A percentile compares a stretch with the other conserved stretches of the same genome.
Evolutionary conservation across 2,113 vertebrate genomes (phyloP).

Genomic region (Malurus cyaneus): DNA sequence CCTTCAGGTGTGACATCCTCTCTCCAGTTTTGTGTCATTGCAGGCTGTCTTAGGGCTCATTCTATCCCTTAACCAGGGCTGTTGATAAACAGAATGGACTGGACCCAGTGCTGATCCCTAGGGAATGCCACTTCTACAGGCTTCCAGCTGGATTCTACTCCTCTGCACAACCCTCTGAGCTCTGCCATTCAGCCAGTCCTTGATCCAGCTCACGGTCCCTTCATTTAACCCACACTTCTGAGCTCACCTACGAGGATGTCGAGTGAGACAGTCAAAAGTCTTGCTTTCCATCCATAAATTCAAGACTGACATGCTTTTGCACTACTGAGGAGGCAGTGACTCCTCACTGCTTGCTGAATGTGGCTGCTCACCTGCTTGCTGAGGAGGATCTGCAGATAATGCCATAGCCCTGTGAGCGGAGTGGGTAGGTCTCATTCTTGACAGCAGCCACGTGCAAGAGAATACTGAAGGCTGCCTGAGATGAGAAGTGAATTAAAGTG

Average conservation of each 20-base stretch:
- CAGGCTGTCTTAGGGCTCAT: too few relatives aligned
- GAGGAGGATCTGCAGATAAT: not conserved
- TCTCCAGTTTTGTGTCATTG: not conserved
- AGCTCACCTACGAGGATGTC: not conserved
- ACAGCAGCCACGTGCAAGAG: not conserved
- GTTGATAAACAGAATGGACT: not conserved
- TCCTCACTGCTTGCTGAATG: not conserved
- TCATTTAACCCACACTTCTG: not conserved
- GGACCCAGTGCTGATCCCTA: not conserved
- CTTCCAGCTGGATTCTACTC: fast-evolving
- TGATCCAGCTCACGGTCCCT: not conserved
- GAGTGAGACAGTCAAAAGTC: not conserved
- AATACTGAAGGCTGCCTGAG: not conserved
- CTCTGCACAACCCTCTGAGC: not conserved
- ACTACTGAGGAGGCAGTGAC: not conserved
- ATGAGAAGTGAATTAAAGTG: not conserved
- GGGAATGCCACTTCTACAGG: not conserved
- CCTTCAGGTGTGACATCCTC: not conserved
- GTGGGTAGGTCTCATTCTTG: not conserved
- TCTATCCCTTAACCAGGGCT: fast-evolving
- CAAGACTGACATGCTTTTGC: not conserved
- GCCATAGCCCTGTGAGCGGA: not conserved
- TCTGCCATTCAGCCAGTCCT: not conserved
- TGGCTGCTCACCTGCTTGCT: not conserved
- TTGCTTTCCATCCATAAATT: not conserved